phyloP scores from a whole-genome alignment of 2,888 invertebrate genomes.

The Cetonia aurata region DNA sequence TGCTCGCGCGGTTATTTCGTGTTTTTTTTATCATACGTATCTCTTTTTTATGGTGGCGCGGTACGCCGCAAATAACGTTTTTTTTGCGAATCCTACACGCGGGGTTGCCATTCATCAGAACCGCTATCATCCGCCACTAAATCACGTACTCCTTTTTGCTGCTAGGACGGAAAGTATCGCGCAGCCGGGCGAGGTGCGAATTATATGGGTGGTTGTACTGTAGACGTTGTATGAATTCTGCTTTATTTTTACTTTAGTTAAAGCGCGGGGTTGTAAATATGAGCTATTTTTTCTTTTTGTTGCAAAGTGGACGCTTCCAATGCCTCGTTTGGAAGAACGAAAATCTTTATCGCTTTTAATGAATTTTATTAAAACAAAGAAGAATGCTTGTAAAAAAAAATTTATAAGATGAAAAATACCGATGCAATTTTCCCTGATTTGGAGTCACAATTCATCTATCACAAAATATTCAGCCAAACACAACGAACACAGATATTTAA shows the following conservation, averaged over 20 bases:
- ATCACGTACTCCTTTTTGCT: slow-evolving; percentile 12
- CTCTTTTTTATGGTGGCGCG: slow-evolving; percentile 3
- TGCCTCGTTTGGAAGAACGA: no score
- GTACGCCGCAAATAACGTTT: slow-evolving; percentile 18
- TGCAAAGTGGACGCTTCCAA: no score
- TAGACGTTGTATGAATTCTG: neutral
- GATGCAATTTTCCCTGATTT: no score
- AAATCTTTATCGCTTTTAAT: no score
- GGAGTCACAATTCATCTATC: no score
- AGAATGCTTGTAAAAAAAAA: no score
- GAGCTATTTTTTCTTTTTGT: neutral
- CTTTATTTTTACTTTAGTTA: no score
- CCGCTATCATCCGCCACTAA: slow-evolving; percentile 25
- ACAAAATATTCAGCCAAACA: no score
- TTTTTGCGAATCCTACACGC: slow-evolving; percentile 2
- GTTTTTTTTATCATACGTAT: neutral
- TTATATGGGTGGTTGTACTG: slow-evolving; percentile 1
- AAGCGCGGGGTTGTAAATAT: neutral
- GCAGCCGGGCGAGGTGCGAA: slow-evolving; percentile 17
- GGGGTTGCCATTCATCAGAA: slow-evolving; percentile 25
- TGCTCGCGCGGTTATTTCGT: slow-evolving; percentile 1
- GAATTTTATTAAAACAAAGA: no score
- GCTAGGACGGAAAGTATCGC: slow-evolving; percentile 43
- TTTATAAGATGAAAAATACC: no score
- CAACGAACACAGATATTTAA: no score